phyloP scores from a whole-genome alignment of 2,113 vertebrate species.

The Isurus oxyrinchus region DNA sequence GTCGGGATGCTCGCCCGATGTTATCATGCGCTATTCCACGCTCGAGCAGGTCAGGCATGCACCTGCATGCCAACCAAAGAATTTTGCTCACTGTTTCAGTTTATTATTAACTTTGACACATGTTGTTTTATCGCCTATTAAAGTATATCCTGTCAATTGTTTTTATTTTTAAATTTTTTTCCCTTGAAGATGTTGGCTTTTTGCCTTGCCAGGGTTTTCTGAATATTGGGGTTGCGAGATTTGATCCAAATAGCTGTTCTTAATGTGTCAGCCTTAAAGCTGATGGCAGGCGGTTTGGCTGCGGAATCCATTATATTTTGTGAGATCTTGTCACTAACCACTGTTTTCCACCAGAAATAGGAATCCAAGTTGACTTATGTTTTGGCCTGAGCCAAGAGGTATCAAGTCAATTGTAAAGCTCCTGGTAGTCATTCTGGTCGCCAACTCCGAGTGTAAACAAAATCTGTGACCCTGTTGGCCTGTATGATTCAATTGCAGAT shows the following conservation, averaged over 20 bases:
- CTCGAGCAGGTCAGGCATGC: too few relatives aligned
- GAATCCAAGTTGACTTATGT: neutral
- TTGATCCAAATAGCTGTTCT: neutral
- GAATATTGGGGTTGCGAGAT: neutral
- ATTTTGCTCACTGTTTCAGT: too few relatives aligned
- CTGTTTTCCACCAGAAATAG: neutral
- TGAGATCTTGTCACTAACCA: neutral
- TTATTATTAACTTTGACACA: neutral
- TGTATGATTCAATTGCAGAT: neutral
- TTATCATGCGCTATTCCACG: too few relatives aligned
- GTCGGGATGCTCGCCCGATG: too few relatives aligned
- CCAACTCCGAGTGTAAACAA: neutral
- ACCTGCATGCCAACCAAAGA: too few relatives aligned
- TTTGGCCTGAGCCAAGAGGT: neutral
- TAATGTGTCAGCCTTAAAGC: neutral
- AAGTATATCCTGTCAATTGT: neutral
- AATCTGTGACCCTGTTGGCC: neutral
- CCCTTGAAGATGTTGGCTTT: neutral
- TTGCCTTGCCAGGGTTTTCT: neutral
- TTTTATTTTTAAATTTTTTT: neutral
- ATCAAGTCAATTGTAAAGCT: neutral
- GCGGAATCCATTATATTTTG: neutral
- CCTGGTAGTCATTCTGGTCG: neutral
- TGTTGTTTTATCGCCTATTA: neutral
- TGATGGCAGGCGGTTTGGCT: neutral